A percentile compares a stretch with the other conserved stretches of the same genome.
Evolutionary conservation across 2,888 invertebrate species (phyloP).

Genomic region (Drosophila nr. perissopoda): DNA sequence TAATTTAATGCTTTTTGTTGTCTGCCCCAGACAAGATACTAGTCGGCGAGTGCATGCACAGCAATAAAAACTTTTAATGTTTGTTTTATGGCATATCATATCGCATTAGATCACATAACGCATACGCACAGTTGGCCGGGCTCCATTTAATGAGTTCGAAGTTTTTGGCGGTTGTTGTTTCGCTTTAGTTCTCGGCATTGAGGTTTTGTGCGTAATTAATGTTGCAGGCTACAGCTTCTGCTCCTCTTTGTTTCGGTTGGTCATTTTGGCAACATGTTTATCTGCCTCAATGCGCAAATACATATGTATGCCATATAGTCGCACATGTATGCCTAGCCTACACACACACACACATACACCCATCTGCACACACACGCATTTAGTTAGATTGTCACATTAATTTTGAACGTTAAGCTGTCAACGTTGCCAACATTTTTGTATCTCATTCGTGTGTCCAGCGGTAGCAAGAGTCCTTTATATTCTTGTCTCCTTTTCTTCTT

Average conservation of each 20-base stretch:
- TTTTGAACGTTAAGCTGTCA: slow-evolving; percentile 78
- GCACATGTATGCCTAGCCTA: slow-evolving; percentile 43
- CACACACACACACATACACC: slow-evolving; percentile 17
- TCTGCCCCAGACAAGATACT: slow-evolving; percentile 48
- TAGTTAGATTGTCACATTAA: slow-evolving; percentile 76
- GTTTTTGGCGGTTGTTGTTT: slow-evolving; percentile 21
- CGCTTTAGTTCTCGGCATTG: slow-evolving; percentile 19
- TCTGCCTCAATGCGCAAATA: slow-evolving; percentile 60
- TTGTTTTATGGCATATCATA: slow-evolving; percentile 58
- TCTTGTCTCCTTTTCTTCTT: slow-evolving; percentile 1
- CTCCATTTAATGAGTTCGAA: slow-evolving; percentile 64
- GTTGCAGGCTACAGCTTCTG: slow-evolving; percentile 24
- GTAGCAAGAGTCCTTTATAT: slow-evolving; percentile 14
- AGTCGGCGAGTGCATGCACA: slow-evolving; percentile 31
- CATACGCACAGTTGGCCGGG: slow-evolving; percentile 62
- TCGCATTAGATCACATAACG: slow-evolving; percentile 64
- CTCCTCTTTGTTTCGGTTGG: slow-evolving; percentile 10
- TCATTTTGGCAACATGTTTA: slow-evolving; percentile 76
- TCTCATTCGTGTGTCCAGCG: slow-evolving; percentile 49
- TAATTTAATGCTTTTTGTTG: slow-evolving; percentile 81
- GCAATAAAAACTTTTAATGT: slow-evolving; percentile 77
- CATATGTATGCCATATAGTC: slow-evolving; percentile 32
- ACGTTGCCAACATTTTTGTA: slow-evolving; percentile 74
- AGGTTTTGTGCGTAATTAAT: slow-evolving; percentile 63
- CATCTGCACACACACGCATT: slow-evolving; percentile 39